Evolutionary conservation across 2,888 invertebrate species (phyloP).

Genomic region (Microdon myrmicae): DNA sequence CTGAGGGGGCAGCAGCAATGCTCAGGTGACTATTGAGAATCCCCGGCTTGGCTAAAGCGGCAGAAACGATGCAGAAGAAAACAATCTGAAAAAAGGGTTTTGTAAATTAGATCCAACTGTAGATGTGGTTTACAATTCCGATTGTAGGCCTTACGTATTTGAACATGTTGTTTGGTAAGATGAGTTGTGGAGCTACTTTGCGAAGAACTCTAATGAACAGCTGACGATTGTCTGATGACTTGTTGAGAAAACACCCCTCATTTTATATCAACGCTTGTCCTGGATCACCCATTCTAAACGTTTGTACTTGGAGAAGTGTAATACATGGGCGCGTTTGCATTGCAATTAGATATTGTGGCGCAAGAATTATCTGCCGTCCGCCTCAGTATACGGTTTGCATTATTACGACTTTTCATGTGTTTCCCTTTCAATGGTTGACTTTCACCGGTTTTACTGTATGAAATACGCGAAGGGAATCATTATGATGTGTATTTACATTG

Average conservation of each 20-base stretch:
- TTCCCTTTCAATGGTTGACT: too few species aligned
- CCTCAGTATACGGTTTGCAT: too few species aligned
- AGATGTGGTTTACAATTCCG: not conserved
- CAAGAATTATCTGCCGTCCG: too few species aligned
- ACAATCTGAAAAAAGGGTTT: constrained; percentile 8
- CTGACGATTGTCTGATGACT: constrained; percentile 9
- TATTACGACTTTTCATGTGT: too few species aligned
- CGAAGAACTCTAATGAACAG: not conserved
- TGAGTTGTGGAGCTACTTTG: too few species aligned
- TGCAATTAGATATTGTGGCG: too few species aligned
- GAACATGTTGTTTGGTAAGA: constrained; percentile 17
- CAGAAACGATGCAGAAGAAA: constrained; percentile 22
- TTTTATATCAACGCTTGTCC: constrained; percentile 15
- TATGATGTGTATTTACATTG: too few species aligned
- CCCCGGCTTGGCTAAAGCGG: constrained; percentile 23
- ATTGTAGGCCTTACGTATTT: constrained; percentile 8
- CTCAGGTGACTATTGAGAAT: constrained; percentile 15
- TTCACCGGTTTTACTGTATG: too few species aligned
- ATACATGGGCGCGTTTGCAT: too few species aligned
- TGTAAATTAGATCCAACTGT: not conserved
- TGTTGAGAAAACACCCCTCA: not conserved
- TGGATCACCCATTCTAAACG: too few species aligned
- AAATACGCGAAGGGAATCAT: too few species aligned
- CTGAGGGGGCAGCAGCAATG: constrained; percentile 17
- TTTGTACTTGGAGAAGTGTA: too few species aligned